Evolutionary conservation across 2,797 vertebrate species (phyloP).

Genomic region (Lacerta bilineata): DNA sequence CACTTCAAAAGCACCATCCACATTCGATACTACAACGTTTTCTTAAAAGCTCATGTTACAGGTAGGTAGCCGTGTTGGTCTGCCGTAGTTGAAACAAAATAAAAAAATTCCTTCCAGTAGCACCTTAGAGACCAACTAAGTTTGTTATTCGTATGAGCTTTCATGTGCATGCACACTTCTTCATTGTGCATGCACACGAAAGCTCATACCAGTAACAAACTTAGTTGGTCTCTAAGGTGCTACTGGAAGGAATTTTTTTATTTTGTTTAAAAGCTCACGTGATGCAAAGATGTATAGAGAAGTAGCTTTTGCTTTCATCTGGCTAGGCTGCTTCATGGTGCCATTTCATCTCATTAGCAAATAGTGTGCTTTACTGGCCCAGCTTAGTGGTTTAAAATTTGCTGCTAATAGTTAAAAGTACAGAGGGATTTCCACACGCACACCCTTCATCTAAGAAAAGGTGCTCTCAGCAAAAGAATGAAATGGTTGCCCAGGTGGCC

Average conservation of each 20-base stretch:
- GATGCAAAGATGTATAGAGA: constrained; percentile 56
- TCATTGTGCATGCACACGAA: no score
- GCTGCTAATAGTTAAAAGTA: background rate
- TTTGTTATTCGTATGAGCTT: no score
- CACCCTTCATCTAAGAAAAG: background rate
- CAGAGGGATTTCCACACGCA: background rate
- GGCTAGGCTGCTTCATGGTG: background rate
- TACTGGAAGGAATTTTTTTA: no score
- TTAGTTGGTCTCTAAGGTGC: no score
- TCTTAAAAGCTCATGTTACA: constrained; percentile 52
- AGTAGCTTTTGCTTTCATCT: constrained; percentile 23
- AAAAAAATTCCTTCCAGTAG: no score
- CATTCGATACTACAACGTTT: constrained; percentile 53
- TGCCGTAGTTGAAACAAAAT: no score
- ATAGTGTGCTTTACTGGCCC: background rate
- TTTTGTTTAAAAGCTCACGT: constrained; percentile 46
- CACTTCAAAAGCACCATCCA: constrained; percentile 61
- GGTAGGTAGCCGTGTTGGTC: no score
- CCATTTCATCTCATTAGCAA: constrained; percentile 52
- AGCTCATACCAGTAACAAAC: no score
- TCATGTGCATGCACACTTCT: no score
- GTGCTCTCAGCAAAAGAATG: background rate
- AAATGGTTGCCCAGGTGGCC: no score
- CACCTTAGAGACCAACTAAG: no score
- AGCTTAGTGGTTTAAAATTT: background rate